These are phyloP conservation scores for Temnothorax nylanderi DNA, from an alignment of 1,140 invertebrate species.

Conservation along the genomic window DNA sequence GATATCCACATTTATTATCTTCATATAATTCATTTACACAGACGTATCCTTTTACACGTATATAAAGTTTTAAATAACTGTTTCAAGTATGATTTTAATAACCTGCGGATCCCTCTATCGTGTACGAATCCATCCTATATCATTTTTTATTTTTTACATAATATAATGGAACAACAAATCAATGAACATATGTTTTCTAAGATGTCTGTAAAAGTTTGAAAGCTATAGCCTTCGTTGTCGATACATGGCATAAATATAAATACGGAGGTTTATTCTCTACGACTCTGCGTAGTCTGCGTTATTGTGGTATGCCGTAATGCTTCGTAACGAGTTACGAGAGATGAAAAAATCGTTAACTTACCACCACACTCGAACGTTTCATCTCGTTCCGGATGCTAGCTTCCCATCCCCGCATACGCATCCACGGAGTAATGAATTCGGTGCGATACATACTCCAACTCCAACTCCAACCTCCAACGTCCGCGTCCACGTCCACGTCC, in stretches of 20 bases:
- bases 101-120: neutral
- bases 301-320: neutral
- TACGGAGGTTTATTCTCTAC: neutral
- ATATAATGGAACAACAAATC: neutral
- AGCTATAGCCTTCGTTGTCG: neutral
- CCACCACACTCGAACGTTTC: slow-evolving; percentile 37
- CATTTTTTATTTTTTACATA: neutral
- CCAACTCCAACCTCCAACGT: too few species aligned
- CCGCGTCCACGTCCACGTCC: too few species aligned
- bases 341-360: slow-evolving; percentile 21
- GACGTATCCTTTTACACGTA: too few species aligned
- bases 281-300: too few species aligned
- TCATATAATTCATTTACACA: too few species aligned
- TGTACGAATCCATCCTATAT: neutral
- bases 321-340: neutral
- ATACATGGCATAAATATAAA: neutral
- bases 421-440: slow-evolving; percentile 75
- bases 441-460: slow-evolving; percentile 40
- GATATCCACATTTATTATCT: neutral
- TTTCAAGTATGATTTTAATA: neutral
- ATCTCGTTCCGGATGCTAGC: slow-evolving; percentile 60
- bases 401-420: slow-evolving; percentile 66
- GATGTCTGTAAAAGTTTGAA: neutral
- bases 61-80: neutral
- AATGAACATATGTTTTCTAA: neutral